phyloP scores from a whole-genome alignment of 2,888 invertebrate genomes.

The Drosophila nr. fundita region DNA sequence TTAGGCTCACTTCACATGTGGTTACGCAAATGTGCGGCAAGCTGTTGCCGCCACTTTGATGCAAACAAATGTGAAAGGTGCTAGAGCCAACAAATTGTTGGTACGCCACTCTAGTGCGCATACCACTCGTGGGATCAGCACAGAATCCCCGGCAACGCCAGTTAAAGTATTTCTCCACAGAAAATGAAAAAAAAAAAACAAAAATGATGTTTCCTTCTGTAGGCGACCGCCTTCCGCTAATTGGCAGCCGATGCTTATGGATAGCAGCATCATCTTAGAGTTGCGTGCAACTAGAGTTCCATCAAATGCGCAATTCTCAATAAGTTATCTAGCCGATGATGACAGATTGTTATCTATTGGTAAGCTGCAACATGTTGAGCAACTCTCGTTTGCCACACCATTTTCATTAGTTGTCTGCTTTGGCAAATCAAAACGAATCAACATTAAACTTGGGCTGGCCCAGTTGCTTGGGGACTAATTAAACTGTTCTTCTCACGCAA shows the following conservation, averaged over 20 bases:
- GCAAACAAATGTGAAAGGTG: conserved; percentile 32
- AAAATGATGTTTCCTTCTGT: background rate
- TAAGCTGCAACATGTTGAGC: background rate
- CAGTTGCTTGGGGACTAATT: conserved; percentile 37
- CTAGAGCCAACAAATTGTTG: conserved; percentile 13
- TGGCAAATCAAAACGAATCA: conserved; percentile 65
- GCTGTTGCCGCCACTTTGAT: conserved; percentile 20
- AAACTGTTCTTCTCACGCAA: conserved; percentile 13
- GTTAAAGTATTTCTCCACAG: background rate
- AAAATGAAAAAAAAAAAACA: background rate
- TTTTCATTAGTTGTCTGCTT: conserved; percentile 9
- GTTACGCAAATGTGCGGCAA: conserved; percentile 33
- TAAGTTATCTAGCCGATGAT: conserved; percentile 6
- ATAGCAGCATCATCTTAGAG: no score
- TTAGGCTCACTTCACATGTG: conserved; percentile 39
- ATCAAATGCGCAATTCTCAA: conserved; percentile 12
- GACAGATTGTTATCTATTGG: conserved; percentile 18
- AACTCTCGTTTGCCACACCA: conserved; percentile 41
- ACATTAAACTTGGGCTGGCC: conserved; percentile 6
- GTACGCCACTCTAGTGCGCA: conserved; percentile 18
- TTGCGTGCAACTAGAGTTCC: background rate
- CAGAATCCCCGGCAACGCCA: conserved; percentile 1
- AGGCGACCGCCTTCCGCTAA: conserved; percentile 28
- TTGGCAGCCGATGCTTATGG: conserved; percentile 36
- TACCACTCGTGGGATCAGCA: background rate